Evolutionary conservation across 2,797 vertebrate genomes (phyloP).

Genomic region (Chelonia mydas): DNA sequence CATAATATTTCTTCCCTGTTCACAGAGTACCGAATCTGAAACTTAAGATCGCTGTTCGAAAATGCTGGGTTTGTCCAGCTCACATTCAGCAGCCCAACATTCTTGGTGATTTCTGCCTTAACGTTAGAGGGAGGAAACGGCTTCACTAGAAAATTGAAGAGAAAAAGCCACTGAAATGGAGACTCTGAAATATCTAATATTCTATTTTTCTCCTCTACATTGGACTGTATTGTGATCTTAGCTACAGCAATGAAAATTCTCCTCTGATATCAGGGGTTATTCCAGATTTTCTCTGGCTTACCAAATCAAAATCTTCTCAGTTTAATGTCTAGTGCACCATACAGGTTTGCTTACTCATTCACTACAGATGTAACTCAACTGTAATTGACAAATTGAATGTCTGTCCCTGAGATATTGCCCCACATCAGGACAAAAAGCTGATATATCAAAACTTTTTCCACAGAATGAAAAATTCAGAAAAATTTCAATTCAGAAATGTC

Average conservation of each 20-base stretch:
- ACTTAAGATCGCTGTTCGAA: constrained; percentile 82
- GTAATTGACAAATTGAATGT: neutral
- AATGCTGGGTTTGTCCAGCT: constrained; percentile 86
- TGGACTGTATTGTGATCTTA: neutral
- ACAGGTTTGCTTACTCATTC: neutral
- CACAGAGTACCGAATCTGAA: constrained; percentile 84
- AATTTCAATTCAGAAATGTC: rapidly evolving
- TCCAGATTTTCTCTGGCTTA: neutral
- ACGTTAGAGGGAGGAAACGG: constrained; percentile 84
- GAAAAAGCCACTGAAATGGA: neutral
- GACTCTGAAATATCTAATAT: neutral
- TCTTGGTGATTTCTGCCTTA: constrained; percentile 83
- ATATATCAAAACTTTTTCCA: neutral
- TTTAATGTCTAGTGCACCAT: too few species aligned
- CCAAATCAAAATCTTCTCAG: neutral
- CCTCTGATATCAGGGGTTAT: neutral
- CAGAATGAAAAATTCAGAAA: neutral
- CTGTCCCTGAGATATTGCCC: rapidly evolving
- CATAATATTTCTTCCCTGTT: constrained; percentile 77
- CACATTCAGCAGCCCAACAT: constrained; percentile 83
- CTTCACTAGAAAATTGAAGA: constrained; percentile 85
- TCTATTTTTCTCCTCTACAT: neutral
- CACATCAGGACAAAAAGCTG: neutral
- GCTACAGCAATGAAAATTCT: neutral
- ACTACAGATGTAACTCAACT: rapidly evolving